phyloP scores from a whole-genome alignment of 2,113 vertebrate genomes.

The Emydocephalus ijimae region DNA sequence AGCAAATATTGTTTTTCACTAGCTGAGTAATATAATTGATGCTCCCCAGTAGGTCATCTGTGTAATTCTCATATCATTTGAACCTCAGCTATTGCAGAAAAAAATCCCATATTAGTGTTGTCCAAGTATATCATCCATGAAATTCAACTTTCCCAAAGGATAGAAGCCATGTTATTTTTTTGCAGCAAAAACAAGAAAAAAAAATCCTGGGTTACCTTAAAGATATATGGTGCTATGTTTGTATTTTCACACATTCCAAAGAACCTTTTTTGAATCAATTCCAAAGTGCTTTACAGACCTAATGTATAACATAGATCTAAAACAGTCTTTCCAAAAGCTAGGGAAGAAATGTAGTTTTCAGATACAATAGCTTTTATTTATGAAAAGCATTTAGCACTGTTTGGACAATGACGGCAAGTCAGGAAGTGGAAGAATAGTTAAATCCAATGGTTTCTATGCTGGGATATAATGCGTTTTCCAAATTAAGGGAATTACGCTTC shows the following conservation, averaged over 20 bases:
- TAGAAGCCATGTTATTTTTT: not conserved
- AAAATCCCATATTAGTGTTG: not conserved
- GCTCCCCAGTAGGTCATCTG: not conserved
- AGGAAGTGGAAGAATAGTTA: not conserved
- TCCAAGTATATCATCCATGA: not conserved
- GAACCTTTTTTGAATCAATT: not conserved
- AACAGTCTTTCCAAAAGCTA: not conserved
- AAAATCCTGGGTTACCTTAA: not conserved
- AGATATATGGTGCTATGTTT: not conserved
- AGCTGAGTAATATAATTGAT: too few species aligned
- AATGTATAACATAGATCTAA: not conserved
- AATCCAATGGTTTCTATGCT: not conserved
- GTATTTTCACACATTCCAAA: not conserved
- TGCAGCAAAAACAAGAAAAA: not conserved
- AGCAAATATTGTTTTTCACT: not conserved
- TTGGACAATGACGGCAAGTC: not conserved
- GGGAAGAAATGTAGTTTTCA: not conserved
- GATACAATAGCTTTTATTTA: not conserved
- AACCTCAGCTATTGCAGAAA: not conserved
- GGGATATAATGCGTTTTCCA: not conserved
- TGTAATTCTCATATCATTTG: not conserved
- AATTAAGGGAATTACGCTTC: not conserved
- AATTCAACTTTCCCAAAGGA: not conserved
- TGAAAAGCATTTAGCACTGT: not conserved
- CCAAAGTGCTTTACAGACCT: not conserved